These are phyloP conservation scores for Ondatra zibethicus DNA, from an alignment of 2,113 vertebrate species.

Conservation along the genomic window DNA sequence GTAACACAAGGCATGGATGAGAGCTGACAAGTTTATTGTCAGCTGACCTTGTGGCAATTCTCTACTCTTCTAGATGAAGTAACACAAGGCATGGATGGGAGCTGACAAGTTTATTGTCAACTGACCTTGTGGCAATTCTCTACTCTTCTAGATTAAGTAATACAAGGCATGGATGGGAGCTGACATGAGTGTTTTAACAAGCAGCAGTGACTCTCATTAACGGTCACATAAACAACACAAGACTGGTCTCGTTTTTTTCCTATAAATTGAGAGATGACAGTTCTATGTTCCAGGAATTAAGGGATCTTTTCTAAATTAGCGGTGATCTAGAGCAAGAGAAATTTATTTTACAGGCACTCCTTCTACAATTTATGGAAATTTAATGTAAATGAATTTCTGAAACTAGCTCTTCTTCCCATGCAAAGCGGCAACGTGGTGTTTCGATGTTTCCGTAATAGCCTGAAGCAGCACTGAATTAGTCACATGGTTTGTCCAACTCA, in stretches of 20 bases:
- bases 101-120: background rate
- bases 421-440: background rate
- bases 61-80: background rate
- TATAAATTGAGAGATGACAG: background rate
- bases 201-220: background rate
- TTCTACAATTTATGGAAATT: constrained; percentile 43
- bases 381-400: background rate
- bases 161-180: background rate
- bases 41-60: background rate
- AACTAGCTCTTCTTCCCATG: background rate
- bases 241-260: background rate
- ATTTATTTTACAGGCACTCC: background rate
- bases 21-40: background rate
- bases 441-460: background rate
- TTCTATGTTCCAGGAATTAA: background rate
- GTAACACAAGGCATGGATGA: background rate
- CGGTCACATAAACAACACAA: background rate
- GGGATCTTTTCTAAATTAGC: constrained; percentile 3
- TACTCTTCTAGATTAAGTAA: background rate
- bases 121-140: background rate
- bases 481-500: background rate
- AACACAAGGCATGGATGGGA: background rate
- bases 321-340: background rate
- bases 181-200: background rate
- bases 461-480: background rate